Evolutionary conservation across 1,140 invertebrate genomes (phyloP).

Genomic region (Cydia splendana): DNA sequence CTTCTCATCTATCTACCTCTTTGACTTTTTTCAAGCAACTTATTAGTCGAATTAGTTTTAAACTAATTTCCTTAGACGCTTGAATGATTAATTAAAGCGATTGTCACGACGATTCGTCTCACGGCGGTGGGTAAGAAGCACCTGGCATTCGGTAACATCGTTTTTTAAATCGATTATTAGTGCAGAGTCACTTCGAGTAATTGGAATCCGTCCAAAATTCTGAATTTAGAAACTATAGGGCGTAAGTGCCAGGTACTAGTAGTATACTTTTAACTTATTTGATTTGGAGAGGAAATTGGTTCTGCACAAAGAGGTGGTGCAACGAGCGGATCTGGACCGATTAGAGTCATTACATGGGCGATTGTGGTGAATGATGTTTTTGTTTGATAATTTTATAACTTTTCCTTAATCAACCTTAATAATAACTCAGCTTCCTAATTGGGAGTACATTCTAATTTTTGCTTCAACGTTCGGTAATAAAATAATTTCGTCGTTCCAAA

Average conservation of each 20-base stretch:
- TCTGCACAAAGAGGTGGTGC: constrained; percentile 18
- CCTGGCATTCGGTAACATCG: constrained; percentile 49
- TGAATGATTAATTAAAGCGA: constrained; percentile 73
- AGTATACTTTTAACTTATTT: background rate
- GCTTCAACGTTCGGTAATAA: too few species aligned
- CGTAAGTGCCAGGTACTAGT: background rate
- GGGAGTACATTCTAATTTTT: too few species aligned
- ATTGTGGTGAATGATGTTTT: constrained; percentile 22
- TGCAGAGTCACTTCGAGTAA: constrained; percentile 71
- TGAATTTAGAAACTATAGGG: constrained; percentile 40
- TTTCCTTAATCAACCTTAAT: background rate
- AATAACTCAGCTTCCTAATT: too few species aligned
- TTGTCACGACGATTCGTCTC: constrained; percentile 67
- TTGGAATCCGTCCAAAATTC: constrained; percentile 64
- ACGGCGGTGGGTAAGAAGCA: constrained; percentile 61
- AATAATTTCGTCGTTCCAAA: too few species aligned
- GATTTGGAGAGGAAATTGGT: background rate
- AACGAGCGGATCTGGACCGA: constrained; percentile 29
- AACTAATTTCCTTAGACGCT: constrained; percentile 52
- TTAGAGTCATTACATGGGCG: constrained; percentile 27
- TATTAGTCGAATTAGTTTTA: constrained; percentile 38
- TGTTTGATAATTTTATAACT: constrained; percentile 4
- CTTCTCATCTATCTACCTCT: background rate
- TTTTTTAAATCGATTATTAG: constrained; percentile 66
- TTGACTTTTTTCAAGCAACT: constrained; percentile 39